Evolutionary conservation across 2,888 invertebrate genomes (phyloP), one percentile per base, ranked within the genome.

Genomic region (Oscheius sp.): DNA sequence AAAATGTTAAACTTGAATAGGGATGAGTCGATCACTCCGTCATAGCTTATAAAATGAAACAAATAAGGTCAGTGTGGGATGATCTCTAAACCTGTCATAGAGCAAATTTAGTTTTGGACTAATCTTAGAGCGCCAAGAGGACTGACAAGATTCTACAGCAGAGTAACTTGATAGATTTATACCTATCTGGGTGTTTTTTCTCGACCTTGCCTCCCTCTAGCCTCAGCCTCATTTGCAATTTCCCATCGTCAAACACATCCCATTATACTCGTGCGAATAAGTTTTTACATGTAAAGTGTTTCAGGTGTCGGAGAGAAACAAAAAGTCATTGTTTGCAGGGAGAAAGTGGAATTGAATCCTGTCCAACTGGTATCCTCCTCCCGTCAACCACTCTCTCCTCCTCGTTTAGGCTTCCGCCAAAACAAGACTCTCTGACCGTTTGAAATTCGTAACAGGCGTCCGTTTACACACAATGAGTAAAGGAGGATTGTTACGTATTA

Each of bases 321-420:
- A 63, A 32, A 48, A 32, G 33, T 51, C 42, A 13, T 53, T 68
- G 68, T 68, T 68, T 68, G 68, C 68, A 42, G 9, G 21, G 55
- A 9, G 55, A 53, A 68, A 68, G 37, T 9, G 68, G 55, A 42
- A 55, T 53, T 37, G 42, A 68, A 68, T 68, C 68, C 68, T 68
- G 68, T 68, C 59, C 13, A 68, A 68, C 68, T 68, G 68, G 68
- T 68, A 68, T 68, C 68, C 35, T 55, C 55, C 55, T 55, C 55
- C 29, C 11, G 32, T 9, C 32, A 55, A 32, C 32, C 55, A 32
- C 55, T 42, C 42, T 42, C 42, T 42, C 42, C 42, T 42, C 33
- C 55, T 68, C 68, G 21, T 68, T 68, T 68, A 51, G 68, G 35
- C 68, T 51, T 13, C 37, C 33, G 68, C 33, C 33, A 68, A 33